Conservation (phyloP, 2,888 invertebrate genomes). For the Lampropteryx suffumata region DNA sequence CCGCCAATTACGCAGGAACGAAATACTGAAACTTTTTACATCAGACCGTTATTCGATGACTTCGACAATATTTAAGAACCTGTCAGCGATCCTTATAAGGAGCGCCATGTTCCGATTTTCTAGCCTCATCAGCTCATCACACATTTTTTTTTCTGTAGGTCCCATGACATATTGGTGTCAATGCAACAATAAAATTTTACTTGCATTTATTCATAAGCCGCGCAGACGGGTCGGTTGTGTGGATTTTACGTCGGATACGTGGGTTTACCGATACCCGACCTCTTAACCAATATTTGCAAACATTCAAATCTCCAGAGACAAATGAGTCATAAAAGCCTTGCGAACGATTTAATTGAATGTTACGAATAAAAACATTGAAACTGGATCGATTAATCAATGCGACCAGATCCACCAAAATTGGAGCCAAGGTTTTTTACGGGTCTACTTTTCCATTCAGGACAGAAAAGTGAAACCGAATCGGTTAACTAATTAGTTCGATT, state of each 20-base stretch:
- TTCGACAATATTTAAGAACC: constrained; percentile 72
- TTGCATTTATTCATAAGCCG: constrained; percentile 63
- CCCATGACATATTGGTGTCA: constrained; percentile 72
- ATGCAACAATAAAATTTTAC: constrained; percentile 75
- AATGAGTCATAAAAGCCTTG: constrained; percentile 42
- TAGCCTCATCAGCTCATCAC: constrained; percentile 59
- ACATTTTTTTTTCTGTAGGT: constrained; percentile 57
- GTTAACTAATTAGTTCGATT: constrained; percentile 66
- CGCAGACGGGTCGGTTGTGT: constrained; percentile 42
- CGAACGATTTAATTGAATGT: constrained; percentile 35
- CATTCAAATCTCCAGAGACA: constrained; percentile 57
- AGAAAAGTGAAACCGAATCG: constrained; percentile 69
- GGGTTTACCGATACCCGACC: constrained; percentile 69
- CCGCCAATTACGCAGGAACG: constrained; percentile 70
- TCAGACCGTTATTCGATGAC: constrained; percentile 72
- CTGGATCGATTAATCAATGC: constrained; percentile 21
- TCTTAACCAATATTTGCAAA: constrained; percentile 70
- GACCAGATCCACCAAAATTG: constrained; percentile 46
- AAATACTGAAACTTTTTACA: constrained; percentile 61
- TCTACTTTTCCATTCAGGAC: constrained; percentile 51
- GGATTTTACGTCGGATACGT: constrained; percentile 35
- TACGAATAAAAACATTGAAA: constrained; percentile 19
- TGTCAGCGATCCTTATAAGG: constrained; percentile 60
- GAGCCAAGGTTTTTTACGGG: constrained; percentile 60
- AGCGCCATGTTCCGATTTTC: constrained; percentile 72